A percentile compares a stretch with the other conserved stretches of the same genome.
These are phyloP conservation scores for Chiroxiphia lanceolata DNA, from an alignment of 2,797 vertebrate species.

Conservation along the genomic window DNA sequence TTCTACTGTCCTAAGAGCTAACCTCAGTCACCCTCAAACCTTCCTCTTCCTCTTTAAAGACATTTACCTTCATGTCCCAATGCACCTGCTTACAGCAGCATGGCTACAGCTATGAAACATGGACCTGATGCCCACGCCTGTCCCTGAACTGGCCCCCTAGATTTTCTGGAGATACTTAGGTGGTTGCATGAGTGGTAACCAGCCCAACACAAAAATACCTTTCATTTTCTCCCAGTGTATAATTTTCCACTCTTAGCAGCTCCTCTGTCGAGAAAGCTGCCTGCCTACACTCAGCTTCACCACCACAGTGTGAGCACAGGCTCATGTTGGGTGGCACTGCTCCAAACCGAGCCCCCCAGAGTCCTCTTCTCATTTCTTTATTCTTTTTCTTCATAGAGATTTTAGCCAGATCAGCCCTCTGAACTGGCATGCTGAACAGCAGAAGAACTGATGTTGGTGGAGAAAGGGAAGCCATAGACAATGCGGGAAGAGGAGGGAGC, in stretches of 20 bases:
- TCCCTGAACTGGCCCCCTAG: background rate
- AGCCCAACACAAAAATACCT: background rate
- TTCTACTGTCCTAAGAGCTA: background rate
- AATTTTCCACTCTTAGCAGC: background rate
- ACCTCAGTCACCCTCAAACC: background rate
- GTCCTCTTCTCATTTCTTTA: background rate
- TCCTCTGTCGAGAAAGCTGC: background rate
- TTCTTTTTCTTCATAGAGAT: background rate
- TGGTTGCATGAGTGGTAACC: background rate
- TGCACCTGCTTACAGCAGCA: background rate
- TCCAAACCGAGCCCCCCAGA: background rate
- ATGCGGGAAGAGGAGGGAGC: rapidly evolving
- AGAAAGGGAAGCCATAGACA: background rate
- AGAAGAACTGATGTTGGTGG: background rate
- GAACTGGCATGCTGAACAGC: background rate
- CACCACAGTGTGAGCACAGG: rapidly evolving
- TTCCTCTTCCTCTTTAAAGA: background rate
- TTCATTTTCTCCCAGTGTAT: background rate
- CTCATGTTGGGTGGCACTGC: background rate
- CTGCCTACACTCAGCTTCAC: background rate
- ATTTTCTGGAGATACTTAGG: background rate
- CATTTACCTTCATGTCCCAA: background rate
- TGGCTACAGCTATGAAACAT: background rate
- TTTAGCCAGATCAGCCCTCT: background rate
- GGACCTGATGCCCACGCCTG: background rate